phyloP scores from a whole-genome alignment of 2,113 vertebrate genomes.

The Sterna hirundo region DNA sequence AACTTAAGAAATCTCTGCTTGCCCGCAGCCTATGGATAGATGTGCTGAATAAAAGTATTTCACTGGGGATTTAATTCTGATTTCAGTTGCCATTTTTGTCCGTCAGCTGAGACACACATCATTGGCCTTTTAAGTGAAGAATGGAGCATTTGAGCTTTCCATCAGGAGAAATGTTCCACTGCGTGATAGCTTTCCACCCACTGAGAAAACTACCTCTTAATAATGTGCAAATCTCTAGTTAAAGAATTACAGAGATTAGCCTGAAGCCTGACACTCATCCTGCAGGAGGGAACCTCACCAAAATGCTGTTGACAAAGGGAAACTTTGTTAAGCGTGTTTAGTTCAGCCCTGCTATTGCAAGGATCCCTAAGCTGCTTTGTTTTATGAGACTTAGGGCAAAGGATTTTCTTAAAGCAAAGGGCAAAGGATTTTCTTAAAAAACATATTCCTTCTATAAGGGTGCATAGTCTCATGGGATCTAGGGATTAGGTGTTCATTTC shows the following conservation, averaged over 20 bases:
- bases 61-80: background rate
- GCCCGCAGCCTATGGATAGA: background rate
- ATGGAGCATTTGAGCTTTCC: background rate
- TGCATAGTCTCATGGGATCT: background rate
- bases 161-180: background rate
- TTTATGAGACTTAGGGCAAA: slow-evolving; percentile 27
- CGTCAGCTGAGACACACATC: background rate
- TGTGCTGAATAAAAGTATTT: background rate
- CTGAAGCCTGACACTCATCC: slow-evolving; percentile 55
- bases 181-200: slow-evolving; percentile 24
- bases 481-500: slow-evolving; percentile 50
- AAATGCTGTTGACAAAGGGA: slow-evolving; percentile 49
- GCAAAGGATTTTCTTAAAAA: slow-evolving; percentile 34
- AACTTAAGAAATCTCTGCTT: background rate
- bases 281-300: slow-evolving; percentile 50
- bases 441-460: slow-evolving; percentile 1
- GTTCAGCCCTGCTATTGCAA: slow-evolving; percentile 34
- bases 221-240: slow-evolving; percentile 64
- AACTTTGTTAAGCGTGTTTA: slow-evolving; percentile 46
- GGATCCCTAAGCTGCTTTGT: slow-evolving; percentile 54
- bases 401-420: slow-evolving; percentile 57
- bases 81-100: background rate
- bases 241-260: slow-evolving; percentile 59
- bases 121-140: background rate
- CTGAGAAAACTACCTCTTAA: slow-evolving; percentile 27